Base-by-base conservation (phyloP, 2,888 invertebrate genomes). In the Mylabris sibirica region DNA sequence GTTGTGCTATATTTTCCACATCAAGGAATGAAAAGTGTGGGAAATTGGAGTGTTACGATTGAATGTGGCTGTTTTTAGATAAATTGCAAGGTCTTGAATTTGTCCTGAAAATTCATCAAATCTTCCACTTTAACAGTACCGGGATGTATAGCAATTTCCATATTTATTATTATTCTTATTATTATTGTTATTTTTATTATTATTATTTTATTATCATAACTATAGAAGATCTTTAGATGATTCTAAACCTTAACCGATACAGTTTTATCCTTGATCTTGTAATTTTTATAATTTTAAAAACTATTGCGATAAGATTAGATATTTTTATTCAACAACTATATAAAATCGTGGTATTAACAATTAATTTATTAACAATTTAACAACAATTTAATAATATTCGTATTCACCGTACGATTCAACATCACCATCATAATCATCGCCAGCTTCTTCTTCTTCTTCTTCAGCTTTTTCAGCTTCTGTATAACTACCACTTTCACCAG, bases 341-440 rank as follows among this genome's bases (percentile, higher is more conserved):
- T n/a, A 60, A 60, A 60, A 30, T 24, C 3, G n/a, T 59, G 20
- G n/a, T 11, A 71, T 66, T 60, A 70, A 65, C 64, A 67, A 66
- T 60, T 59, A 69, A 62, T 64, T 62, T 57, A 57, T 61, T 63
- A 61, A 64, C 41, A 64, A 63, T n/a, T n/a, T n/a, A n/a, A n/a
- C 30, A 53, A 64, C 60, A 60, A 62, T 57, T 74, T 72, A 78
- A 71, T 78, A 77, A 22, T 77, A 76, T 14, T 74, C 70, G 44
- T 72, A 72, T 34, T 72, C 74, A 35, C 30, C 30, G 30, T 72
- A 72, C 35, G 68, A 75, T 41, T 76, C 76, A 22, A 73, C 72
- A 59, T 77, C 76, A 65, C 70, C 75, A 66, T 71, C 76, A 73
- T 69, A 75, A 17, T 74, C 74, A n/a, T 66, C 73, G 20, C 69